Evolutionary conservation across 2,888 invertebrate species (phyloP), one percentile per base, ranked within the genome.

Genomic region (Ligdia adustata): DNA sequence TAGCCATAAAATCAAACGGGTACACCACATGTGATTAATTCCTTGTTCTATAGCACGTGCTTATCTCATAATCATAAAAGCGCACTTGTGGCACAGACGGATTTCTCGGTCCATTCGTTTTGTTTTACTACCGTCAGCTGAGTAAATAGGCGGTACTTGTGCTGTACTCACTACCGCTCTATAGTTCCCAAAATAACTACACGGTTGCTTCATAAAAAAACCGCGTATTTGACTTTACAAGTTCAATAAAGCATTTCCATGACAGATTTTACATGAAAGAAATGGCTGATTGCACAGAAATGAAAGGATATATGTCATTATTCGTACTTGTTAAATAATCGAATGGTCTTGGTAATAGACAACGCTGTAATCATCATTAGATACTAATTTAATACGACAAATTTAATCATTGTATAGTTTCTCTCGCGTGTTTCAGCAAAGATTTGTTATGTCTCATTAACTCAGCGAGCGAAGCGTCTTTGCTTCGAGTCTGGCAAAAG

Each of bases 21-120:
- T 13, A 22, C 24, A 48, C 55, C 57, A 55, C 57, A 62, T 57
- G 56, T 62, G 54, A 75, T 75, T 75, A 69, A 79, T 78, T 67
- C 67, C 48, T 49, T 57, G 57, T 62, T 62, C 64, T 59, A 63
- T 59, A 63, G 70, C 69, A 72, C 71, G 66, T 69, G 72, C 69
- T 74, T 75, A 76, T 76, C 75, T 77, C 72, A 75, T 79, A 75
- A 75, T 79, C 78, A 68, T 82, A 78, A 81, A 81, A 72, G 73
- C 66, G 68, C 71, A 72, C 72, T 74, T 72, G 65, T 65, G 69
- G 65, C 57, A 57, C 70, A 56, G 62, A 64, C 62, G 60, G 67
- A 79, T 79, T 81, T 79, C 78, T 73, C 74, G 75, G 62, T 66
- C 66, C 72, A 75, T 79, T 77, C 77, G 72, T 68, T 74, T 66